Percentiles rank a stretch among this genome's conserved stretches.
Conservation (phyloP, 2,888 invertebrate species). For the Eumacrocentrus americanus region DNA sequence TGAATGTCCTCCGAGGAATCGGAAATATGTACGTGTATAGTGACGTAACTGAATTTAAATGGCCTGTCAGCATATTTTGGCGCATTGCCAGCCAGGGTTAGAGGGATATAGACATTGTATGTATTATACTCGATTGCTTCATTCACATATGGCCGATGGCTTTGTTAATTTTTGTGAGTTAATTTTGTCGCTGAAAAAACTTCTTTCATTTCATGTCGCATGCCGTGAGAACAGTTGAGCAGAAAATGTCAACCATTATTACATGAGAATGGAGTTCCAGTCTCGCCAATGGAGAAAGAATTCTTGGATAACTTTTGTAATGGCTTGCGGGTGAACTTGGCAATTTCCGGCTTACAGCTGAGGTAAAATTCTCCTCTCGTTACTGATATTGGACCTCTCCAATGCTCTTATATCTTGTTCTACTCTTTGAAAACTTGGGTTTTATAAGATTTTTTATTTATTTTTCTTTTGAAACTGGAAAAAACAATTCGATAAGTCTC, state of each 20-base stretch:
- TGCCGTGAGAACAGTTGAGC: background rate
- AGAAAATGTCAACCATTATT: background rate
- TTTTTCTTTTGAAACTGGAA: no score
- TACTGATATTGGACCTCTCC: background rate
- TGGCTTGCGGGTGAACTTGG: background rate
- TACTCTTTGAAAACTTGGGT: no score
- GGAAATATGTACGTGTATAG: background rate
- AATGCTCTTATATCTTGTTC: background rate
- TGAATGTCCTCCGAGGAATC: background rate
- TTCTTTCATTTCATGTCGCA: background rate
- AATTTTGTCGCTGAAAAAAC: background rate
- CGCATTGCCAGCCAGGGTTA: background rate
- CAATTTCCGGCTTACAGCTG: background rate
- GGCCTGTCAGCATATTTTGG: constrained; percentile 3
- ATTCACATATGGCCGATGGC: background rate
- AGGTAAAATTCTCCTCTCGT: background rate
- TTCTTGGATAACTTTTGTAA: background rate
- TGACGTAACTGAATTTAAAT: background rate
- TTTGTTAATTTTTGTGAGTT: background rate
- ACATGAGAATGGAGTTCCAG: background rate
- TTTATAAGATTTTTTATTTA: no score
- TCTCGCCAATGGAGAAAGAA: background rate
- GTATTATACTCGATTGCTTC: background rate
- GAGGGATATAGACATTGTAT: background rate
- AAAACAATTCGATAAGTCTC: no score